Conservation (phyloP, 2,888 invertebrate genomes). For the Aleiodes alternator region DNA sequence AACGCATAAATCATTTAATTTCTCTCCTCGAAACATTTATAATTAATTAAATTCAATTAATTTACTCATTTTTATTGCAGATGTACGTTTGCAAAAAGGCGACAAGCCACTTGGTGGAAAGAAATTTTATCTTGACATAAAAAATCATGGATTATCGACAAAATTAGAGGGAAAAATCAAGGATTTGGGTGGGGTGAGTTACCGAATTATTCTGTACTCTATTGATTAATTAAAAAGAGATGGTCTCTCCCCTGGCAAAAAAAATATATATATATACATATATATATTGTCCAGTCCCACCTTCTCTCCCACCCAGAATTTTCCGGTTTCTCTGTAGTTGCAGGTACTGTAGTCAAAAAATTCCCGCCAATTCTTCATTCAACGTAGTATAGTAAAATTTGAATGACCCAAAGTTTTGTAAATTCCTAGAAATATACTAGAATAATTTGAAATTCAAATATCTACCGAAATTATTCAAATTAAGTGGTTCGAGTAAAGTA, state of each 20-base stretch:
- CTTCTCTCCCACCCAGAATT: background rate
- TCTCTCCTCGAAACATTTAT: background rate
- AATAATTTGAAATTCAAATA: no score
- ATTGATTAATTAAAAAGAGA: slow-evolving; percentile 16
- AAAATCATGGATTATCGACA: slow-evolving; percentile 81
- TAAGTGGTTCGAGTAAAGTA: no score
- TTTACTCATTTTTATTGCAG: slow-evolving; percentile 58
- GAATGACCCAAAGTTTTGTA: no score
- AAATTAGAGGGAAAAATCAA: slow-evolving; percentile 83
- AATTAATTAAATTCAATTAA: slow-evolving; percentile 27
- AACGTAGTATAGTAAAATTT: no score
- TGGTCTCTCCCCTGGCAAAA: background rate
- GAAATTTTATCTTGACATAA: slow-evolving; percentile 86
- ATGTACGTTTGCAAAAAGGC: slow-evolving; percentile 73
- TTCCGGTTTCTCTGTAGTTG: no score
- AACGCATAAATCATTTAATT: background rate
- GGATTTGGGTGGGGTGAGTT: slow-evolving; percentile 84
- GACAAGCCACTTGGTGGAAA: slow-evolving; percentile 81
- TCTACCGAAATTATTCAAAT: no score
- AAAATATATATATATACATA: no score
- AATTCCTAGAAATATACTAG: no score
- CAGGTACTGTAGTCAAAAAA: no score
- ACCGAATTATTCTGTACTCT: background rate
- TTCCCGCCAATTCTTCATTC: slow-evolving; percentile 21
- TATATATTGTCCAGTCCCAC: slow-evolving; percentile 33